phyloP scores from a whole-genome alignment of 2,888 invertebrate genomes.

The Trissoscelio sp. region DNA sequence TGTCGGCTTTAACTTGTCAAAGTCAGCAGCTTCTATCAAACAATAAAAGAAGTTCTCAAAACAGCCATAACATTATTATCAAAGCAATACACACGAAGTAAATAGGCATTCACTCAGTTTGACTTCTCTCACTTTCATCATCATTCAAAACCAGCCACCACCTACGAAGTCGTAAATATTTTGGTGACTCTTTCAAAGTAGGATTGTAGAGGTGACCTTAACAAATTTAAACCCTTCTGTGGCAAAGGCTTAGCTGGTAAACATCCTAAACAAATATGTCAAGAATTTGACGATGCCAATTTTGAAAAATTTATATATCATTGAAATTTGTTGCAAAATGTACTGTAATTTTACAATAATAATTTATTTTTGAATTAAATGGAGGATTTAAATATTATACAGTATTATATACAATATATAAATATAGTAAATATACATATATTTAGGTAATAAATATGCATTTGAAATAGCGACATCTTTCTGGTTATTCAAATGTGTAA shows the following conservation, averaged over 20 bases:
- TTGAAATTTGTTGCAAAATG: no score
- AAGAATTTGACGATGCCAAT: no score
- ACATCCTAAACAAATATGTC: background rate
- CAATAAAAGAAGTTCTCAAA: conserved; percentile 3
- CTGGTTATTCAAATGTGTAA: background rate
- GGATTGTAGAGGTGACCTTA: conserved; percentile 3
- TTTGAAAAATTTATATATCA: no score
- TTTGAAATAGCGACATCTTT: background rate
- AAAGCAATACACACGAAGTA: background rate
- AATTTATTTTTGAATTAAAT: no score
- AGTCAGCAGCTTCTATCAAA: background rate
- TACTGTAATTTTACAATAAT: no score
- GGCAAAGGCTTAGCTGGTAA: background rate
- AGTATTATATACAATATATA: no score
- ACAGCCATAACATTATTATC: conserved; percentile 5
- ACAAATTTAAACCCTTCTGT: conserved; percentile 7
- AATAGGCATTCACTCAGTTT: no score
- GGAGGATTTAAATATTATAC: no score
- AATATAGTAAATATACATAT: no score
- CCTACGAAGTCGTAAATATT: conserved; percentile 40
- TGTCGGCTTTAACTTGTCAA: no score
- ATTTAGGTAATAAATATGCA: background rate
- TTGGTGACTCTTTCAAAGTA: conserved; percentile 28
- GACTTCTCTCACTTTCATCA: conserved; percentile 29
- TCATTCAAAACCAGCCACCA: conserved; percentile 8